A percentile compares a stretch with the other conserved stretches of the same genome.
These are phyloP conservation scores for Plecturocebus donacophilus DNA, from an alignment of 2,113 vertebrate species.

Conservation along the genomic window DNA sequence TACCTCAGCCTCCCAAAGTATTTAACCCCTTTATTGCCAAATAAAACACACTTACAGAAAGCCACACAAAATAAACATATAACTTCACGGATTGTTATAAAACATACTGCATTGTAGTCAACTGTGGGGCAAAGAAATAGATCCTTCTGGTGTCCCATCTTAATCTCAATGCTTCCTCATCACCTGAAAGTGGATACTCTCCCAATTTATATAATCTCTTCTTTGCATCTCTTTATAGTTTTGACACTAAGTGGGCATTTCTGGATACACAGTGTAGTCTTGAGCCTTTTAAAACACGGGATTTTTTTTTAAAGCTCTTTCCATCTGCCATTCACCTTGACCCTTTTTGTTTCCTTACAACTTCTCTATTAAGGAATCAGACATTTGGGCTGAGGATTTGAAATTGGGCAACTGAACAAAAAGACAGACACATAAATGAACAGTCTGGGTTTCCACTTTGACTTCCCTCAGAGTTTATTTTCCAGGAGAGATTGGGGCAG, in stretches of 20 bases:
- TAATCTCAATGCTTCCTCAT: fast-evolving
- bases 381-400: neutral
- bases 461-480: neutral
- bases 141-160: neutral
- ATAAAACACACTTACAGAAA: neutral
- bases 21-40: neutral
- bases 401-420: neutral
- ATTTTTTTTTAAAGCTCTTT: neutral
- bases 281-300: neutral
- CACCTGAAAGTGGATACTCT: neutral
- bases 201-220: neutral
- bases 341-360: neutral
- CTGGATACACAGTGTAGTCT: neutral
- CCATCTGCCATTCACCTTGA: neutral
- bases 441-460: neutral
- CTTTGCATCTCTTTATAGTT: neutral
- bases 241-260: neutral
- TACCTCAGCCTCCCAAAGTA: too few species aligned
- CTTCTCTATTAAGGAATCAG: neutral
- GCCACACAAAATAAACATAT: neutral
- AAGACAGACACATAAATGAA: neutral
- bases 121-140: neutral
- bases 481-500: neutral
- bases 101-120: fast-evolving
- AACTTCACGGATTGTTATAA: neutral